Base-by-base conservation (phyloP, 2,113 vertebrate species). In the Myrmecobius fasciatus region DNA sequence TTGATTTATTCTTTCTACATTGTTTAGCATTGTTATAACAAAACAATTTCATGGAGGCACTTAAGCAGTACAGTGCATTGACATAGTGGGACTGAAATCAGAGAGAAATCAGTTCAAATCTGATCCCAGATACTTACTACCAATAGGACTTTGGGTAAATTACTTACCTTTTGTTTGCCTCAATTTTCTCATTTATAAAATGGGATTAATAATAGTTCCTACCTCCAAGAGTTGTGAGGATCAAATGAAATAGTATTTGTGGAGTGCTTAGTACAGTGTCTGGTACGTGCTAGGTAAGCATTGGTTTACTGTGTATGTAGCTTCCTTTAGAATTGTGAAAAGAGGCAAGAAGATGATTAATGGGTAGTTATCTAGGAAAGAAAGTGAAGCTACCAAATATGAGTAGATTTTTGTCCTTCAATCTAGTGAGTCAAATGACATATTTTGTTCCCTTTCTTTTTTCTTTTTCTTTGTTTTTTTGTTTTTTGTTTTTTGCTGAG, bases 341-440 rank as follows among this genome's bases (percentile, higher is more conserved):
- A 97, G 98, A 47, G 89, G 56, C 92, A 98, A 98, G 89, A 89
- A 20, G 31, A 96, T 97, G 89, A 96, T 95, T 97, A 97, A 97
- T 94, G 95, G 46, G 5, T 92, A 96, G 22, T 53, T 97, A 24
- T 54, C 54, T 94, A 52, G 53, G 96, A 48, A 48, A 97, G 5
- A 96, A 96, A 96, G 93, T 92, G 91, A 97, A 97, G 47, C 93
- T 95, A 96, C 54, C 95, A 94, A 97, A 96, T 93, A 94, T 8
- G 94, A 26, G 52, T 56, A 8, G 49, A 49, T 89, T 96, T 94
- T 97, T 96, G 36, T 52, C 6, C 93, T 89, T 97, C 12, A 11
- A 20, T 48, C 60, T 53, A 46, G 48, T 95, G 1, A 8, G 25
- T 89, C 3, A 5, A 7, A 0, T 89, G 67, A 95, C 56, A 46